phyloP scores from a whole-genome alignment of 2,888 invertebrate species.

The Cheilosia vulpina region DNA sequence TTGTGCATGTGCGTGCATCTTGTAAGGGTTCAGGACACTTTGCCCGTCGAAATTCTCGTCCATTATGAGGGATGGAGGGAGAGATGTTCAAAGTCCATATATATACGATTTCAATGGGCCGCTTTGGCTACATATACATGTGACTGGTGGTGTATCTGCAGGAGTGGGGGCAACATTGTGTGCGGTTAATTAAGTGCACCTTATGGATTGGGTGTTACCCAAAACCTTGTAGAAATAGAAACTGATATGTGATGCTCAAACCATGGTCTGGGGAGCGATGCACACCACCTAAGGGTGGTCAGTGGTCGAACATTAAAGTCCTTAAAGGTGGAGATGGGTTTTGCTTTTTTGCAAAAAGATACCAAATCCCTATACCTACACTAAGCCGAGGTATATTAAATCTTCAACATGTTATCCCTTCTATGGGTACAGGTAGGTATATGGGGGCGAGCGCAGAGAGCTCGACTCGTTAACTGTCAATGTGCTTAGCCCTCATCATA shows the following conservation, averaged over 20 bases:
- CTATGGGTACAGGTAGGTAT: not conserved
- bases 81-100: not conserved
- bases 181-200: constrained; percentile 76
- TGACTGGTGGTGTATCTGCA: constrained; percentile 4
- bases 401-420: constrained; percentile 4
- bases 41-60: constrained; percentile 56
- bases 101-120: constrained; percentile 4
- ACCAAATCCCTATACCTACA: not conserved
- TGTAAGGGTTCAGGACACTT: constrained; percentile 52
- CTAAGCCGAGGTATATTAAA: constrained; percentile 18
- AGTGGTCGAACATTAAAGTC: constrained; percentile 32
- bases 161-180: constrained; percentile 57
- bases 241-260: constrained; percentile 60
- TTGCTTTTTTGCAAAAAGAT: not conserved
- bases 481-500: constrained; percentile 53
- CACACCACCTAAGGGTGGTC: not conserved
- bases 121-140: constrained; percentile 10
- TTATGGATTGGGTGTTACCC: constrained; percentile 76
- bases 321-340: constrained; percentile 1
- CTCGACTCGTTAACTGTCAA: constrained; percentile 50
- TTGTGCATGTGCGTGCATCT: constrained; percentile 54
- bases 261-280: not conserved
- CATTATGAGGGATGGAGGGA: constrained; percentile 33
- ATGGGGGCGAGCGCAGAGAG: not conserved
- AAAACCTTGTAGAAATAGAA: constrained; percentile 64